These are phyloP conservation scores for Listronotus bonariensis DNA, from an alignment of 1,140 invertebrate species.

Conservation along the genomic window DNA sequence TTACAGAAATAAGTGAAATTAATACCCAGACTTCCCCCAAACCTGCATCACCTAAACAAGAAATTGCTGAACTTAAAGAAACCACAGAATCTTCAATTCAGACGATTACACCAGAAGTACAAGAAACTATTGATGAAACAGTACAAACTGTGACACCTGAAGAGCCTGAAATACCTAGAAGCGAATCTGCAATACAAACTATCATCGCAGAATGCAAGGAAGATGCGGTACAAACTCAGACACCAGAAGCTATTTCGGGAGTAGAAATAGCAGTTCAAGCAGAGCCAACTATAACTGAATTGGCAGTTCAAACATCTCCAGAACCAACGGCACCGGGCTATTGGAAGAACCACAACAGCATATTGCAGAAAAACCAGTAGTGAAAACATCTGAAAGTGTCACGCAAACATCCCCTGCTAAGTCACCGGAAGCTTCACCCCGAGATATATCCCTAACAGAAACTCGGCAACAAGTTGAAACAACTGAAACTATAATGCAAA, in stretches of 20 bases:
- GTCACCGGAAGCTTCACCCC: constrained; percentile 52
- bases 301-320: constrained; percentile 61
- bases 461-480: constrained; percentile 39
- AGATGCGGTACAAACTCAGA: constrained; percentile 52
- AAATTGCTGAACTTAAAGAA: constrained; percentile 43
- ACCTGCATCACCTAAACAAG: constrained; percentile 45
- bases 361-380: constrained; percentile 54
- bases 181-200: constrained; percentile 56
- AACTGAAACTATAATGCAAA: constrained; percentile 57
- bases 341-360: constrained; percentile 23
- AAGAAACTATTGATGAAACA: constrained; percentile 51
- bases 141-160: constrained; percentile 59
- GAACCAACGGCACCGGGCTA: constrained; percentile 37
- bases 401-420: constrained; percentile 57
- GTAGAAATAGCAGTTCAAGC: constrained; percentile 52
- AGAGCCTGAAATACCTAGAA: constrained; percentile 47
- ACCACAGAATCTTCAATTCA: constrained; percentile 62
- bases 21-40: constrained; percentile 46
- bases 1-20: constrained; percentile 41
- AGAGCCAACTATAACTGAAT: constrained; percentile 42
- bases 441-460: constrained; percentile 22
- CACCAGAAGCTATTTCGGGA: constrained; percentile 30
- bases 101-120: constrained; percentile 56
- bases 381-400: constrained; percentile 50
- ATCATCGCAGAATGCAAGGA: constrained; percentile 52